Percentiles rank a stretch among this genome's conserved stretches.
phyloP scores from a whole-genome alignment of 35 echinoderm and acorn worm genomes.

The Strongylocentrotus purpuratus region DNA sequence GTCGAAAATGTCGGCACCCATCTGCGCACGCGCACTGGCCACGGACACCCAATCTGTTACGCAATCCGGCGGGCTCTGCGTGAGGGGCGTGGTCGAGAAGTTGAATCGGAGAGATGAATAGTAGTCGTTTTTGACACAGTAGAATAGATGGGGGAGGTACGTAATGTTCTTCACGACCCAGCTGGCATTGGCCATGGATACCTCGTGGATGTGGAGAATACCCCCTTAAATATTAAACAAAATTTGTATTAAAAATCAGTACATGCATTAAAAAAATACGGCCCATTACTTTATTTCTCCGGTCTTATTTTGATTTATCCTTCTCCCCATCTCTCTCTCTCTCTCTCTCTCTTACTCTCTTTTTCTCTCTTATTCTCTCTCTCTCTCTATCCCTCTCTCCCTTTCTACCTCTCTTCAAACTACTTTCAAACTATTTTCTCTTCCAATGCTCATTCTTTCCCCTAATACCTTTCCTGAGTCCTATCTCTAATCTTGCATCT shows the following conservation, averaged over 20 bases:
- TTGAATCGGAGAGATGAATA: neutral
- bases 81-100: neutral
- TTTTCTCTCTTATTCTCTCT: no score
- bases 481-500: neutral
- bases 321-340: no score
- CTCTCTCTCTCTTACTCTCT: no score
- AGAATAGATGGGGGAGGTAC: constrained; percentile 54
- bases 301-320: no score
- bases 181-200: constrained; percentile 25
- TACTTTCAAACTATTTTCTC: no score
- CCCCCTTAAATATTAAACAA: constrained; percentile 41
- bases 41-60: neutral
- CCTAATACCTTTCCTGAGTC: neutral
- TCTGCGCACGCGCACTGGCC: neutral
- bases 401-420: no score
- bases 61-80: neutral
- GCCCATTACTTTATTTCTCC: no score
- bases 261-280: no score
- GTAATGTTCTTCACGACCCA: constrained; percentile 67
- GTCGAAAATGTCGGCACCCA: neutral
- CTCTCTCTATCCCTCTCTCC: no score
- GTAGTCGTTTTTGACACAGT: constrained; percentile 25
- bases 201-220: constrained; percentile 64
- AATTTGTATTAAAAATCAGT: neutral
- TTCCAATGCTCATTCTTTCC: neutral